Evolutionary conservation across 2,797 vertebrate genomes (phyloP).

Genomic region (Prunella strophiata): DNA sequence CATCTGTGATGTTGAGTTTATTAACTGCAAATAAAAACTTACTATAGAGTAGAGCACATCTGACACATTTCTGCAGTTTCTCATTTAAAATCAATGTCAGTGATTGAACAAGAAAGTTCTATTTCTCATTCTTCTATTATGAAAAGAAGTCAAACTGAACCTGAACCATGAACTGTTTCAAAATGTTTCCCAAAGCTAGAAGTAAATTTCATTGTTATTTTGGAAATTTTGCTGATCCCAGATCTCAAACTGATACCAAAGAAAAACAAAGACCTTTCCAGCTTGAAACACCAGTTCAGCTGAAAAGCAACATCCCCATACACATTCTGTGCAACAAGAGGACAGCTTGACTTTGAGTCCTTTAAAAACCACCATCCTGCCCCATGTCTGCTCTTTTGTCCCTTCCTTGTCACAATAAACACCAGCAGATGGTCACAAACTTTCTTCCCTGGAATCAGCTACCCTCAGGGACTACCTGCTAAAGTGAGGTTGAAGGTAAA

Average conservation of each 20-base stretch:
- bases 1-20: not conserved
- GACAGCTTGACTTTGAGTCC: not conserved
- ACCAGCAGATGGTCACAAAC: not conserved
- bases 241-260: not conserved
- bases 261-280: not conserved
- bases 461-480: not conserved
- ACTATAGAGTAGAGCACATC: not conserved
- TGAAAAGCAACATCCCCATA: not conserved
- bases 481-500: not conserved
- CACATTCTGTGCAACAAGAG: not conserved
- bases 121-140: not conserved
- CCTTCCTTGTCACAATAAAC: not conserved
- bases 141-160: not conserved
- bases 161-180: not conserved
- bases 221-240: not conserved
- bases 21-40: not conserved
- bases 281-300: not conserved
- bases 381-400: not conserved
- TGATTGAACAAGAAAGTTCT: not conserved
- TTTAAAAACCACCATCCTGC: not conserved
- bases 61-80: slow-evolving; percentile 17
- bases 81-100: not conserved
- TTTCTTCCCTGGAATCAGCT: not conserved
- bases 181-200: not conserved
- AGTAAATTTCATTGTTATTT: not conserved